Base-by-base conservation (phyloP, 2,113 vertebrate species). In the Dicaeum eximium region DNA sequence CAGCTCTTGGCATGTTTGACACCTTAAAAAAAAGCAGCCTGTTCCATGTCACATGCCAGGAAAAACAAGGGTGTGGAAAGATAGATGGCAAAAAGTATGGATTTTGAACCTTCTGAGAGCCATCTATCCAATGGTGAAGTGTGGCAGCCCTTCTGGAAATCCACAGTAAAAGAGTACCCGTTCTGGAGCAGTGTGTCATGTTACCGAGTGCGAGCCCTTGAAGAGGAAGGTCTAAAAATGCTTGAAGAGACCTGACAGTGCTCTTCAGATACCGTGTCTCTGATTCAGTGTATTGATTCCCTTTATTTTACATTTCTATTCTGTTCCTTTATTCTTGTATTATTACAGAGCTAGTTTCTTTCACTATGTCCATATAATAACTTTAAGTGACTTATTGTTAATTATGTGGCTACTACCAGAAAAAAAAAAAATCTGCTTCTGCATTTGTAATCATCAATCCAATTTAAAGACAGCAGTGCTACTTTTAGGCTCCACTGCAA, bases 41-140 rank as follows among this genome's bases (percentile, higher is more conserved):
- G 94, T 97, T 95, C 93, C 86, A 24, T 61, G 67, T 85, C 84
- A 73, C 25, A 69, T 87, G 96, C 96, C 96, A 96, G 96, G 92
- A 93, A 96, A 97, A 97, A 94, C 78, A 94, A 92, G 95, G 54
- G 62, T 66, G 85, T 93, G 93, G 95, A 91, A 86, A 83, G 64
- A 81, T 11, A 78, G 58, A 50, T 77, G 86, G 61, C 56, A 79
- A 64, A 87, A 92, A 91, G 58, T 78, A 64, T 35, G 88, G 64
- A 21, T 91, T 94, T 88, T 45, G 83, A 86, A 80, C 64, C 16
- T 90, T 88, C 89, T 82, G 33, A 80, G 78, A 53, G 30, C n/a
- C 7, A 3, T 44, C 60, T 51, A 1, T 65, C 23, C 61, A 54
- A 14, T 15, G 27, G 48, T 11, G 3, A 74, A 88, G 44, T 0